Evolutionary conservation across 2,797 vertebrate species (phyloP), one percentile per base, ranked within the genome.

Genomic region (Leuciscus waleckii): DNA sequence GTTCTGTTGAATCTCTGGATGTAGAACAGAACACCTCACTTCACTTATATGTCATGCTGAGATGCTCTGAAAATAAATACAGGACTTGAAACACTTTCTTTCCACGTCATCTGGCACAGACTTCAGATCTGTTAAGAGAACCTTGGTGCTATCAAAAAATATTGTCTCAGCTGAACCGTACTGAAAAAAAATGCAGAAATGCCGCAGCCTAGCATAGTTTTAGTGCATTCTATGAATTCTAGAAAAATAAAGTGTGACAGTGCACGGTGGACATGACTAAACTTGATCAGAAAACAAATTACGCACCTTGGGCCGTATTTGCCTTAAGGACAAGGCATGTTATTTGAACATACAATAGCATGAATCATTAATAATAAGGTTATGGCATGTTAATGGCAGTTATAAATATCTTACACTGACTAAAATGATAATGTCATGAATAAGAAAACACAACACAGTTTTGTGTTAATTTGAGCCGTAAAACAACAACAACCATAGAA

Each of bases 211-310:
- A 7, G 14, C 3, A 16, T 5, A 19, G n/a, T 43, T 49, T 35
- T 10, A 46, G 9, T 21, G 75, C 19, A 70, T 79, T 79, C 13
- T 43, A 54, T 0, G 6, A 32, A 79, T 70, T 58, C 26, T 43
- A 29, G 1, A 35, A 14, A 41, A 84, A 43, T 7, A 14, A 4
- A 3, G 39, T 58, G 46, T 61, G 39, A 35, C 65, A 49, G 51
- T 51, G 32, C 56, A 19, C 2, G 9, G 19, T 13, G 29, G 58
- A 71, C 84, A 51, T 79, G 88, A 86, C 49, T 67, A 49, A 84
- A 86, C 84, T 43, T 79, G 88, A 86, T 23, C 13, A 49, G 75
- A 54, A 84, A 17, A 76, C 26, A 19, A 32, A 73, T 21, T 19
- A 7, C 19, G 16, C 74, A 61, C 26, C 10, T 8, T 14, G n/a